A percentile compares a stretch with the other conserved stretches of the same genome.
Evolutionary conservation across 2,797 vertebrate genomes (phyloP).

Genomic region (Falco peregrinus): DNA sequence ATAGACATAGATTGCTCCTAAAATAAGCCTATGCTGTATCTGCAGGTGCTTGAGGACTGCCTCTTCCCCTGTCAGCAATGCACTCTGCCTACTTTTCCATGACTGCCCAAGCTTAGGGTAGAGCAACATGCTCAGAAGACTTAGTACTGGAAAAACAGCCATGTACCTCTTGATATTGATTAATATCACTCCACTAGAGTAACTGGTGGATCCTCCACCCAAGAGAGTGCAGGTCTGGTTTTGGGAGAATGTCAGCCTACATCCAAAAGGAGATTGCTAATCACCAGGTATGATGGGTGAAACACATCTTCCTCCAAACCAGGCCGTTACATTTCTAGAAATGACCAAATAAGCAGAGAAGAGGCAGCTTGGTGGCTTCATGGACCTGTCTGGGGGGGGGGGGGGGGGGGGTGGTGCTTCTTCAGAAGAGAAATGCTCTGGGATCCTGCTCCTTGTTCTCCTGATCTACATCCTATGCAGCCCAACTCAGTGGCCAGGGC

Average conservation of each 20-base stretch:
- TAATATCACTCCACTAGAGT: not conserved
- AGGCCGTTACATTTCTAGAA: not conserved
- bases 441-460: not conserved
- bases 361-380: not conserved
- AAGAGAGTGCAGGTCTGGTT: not conserved
- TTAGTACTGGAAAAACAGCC: not conserved
- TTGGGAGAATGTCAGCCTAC: not conserved
- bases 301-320: not conserved
- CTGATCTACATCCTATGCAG: fast-evolving
- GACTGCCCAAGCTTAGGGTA: not conserved
- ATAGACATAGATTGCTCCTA: not conserved
- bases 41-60: not conserved
- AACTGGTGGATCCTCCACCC: not conserved
- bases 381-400: fast-evolving
- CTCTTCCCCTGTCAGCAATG: not conserved
- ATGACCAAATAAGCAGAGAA: not conserved
- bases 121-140: not conserved
- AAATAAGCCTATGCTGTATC: not conserved
- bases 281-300: not conserved
- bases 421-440: fast-evolving
- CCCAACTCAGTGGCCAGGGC: too few species aligned
- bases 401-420: fast-evolving
- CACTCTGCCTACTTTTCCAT: not conserved
- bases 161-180: not conserved
- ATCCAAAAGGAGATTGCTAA: not conserved